Evolutionary conservation across 2,888 invertebrate species (phyloP).

Genomic region (Ferrisia virgata): DNA sequence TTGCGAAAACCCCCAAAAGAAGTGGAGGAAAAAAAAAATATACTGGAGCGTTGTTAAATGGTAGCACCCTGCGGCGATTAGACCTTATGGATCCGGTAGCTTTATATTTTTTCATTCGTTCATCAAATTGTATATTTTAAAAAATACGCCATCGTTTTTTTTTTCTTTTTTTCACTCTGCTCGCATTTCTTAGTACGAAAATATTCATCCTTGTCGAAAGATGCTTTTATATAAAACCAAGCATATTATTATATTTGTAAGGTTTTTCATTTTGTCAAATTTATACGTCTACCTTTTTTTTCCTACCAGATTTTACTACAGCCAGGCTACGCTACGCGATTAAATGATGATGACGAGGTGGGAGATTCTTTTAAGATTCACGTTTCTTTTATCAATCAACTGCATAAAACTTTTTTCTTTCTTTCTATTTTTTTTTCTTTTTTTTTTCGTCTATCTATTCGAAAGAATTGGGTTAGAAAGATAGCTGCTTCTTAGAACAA

Average conservation of each 20-base stretch:
- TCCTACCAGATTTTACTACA: background rate
- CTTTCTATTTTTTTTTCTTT: background rate
- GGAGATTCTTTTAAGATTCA: background rate
- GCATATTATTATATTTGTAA: background rate
- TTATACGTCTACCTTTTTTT: background rate
- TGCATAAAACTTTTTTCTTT: background rate
- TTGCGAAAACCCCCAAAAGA: background rate
- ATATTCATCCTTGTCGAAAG: background rate
- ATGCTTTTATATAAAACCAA: background rate
- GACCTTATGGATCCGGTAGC: slow-evolving; percentile 17
- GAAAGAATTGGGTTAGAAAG: background rate
- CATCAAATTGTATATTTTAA: slow-evolving; percentile 13
- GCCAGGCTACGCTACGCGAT: background rate
- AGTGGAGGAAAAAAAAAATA: background rate
- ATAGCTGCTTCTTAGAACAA: too few relatives aligned
- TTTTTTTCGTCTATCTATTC: background rate
- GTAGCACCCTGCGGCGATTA: slow-evolving; percentile 11
- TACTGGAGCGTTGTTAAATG: background rate
- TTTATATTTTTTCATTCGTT: slow-evolving; percentile 23
- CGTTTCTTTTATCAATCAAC: background rate
- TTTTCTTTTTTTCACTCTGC: background rate
- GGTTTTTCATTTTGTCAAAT: background rate
- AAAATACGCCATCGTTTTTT: background rate
- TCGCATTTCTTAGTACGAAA: too few relatives aligned
- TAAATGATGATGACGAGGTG: background rate